Evolutionary conservation across 1,140 invertebrate genomes (phyloP), one percentile per base, ranked within the genome.

Genomic region (Hyles vespertilio): DNA sequence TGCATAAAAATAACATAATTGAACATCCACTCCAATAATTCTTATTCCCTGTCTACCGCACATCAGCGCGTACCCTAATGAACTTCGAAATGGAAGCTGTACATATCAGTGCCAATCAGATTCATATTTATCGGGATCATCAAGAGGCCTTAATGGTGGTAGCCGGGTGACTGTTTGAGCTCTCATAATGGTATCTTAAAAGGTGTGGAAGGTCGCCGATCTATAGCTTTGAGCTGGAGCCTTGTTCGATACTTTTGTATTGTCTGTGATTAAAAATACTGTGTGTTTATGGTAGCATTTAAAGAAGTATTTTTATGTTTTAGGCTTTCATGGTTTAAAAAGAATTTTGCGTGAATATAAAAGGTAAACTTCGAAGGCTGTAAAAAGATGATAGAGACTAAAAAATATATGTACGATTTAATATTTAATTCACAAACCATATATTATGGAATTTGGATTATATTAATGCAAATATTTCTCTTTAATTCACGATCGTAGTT

Each of bases 31-130:
- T 65, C 45, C 51, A 61, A 43, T 40, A 44, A n/a, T n/a, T n/a
- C n/a, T n/a, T n/a, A n/a, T n/a, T n/a, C n/a, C 67, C 61, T 61
- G 58, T 69, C 79, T 64, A 79, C 67, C 69, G 51, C 56, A 61
- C 74, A 72, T 79, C 72, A 73, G 63, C 66, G 67, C 65, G 59
- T 70, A 73, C 69, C 72, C 79, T 87, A 85, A 87, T 85, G 84
- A 87, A 87, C 77, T 83, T 77, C 79, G 77, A 87, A 84, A 82
- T 87, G 84, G 81, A 82, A 87, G 84, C 83, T 75, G 74, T 58
- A 61, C 69, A 65, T 79, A 84, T 84, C 84, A 81, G 77, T 80
- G 79, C 81, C 84, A 85, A 87, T 87, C 84, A 84, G 72, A 81
- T 81, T 74, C 78, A 79, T 76, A 82, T 83, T 81, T 84, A 84